A percentile compares a stretch with the other conserved stretches of the same genome.
These are phyloP conservation scores for Platerodrilus igneus DNA, from an alignment of 2,888 invertebrate species.

Conservation along the genomic window DNA sequence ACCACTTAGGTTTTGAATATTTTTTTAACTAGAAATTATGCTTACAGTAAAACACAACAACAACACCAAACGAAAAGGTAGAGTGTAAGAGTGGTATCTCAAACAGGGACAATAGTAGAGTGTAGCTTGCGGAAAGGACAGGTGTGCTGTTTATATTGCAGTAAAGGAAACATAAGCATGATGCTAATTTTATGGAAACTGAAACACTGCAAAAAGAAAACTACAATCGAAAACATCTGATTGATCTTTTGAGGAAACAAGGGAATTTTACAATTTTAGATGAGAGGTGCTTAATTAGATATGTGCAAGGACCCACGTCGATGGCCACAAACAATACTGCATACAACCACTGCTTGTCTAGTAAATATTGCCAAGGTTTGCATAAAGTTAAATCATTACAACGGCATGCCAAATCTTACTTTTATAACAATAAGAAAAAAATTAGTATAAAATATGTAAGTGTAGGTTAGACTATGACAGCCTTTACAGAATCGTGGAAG, in stretches of 20 bases:
- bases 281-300: conserved; percentile 23
- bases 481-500: too few relatives aligned
- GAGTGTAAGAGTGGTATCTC: too few relatives aligned
- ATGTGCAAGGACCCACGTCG: conserved; percentile 24
- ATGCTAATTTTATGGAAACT: conserved; percentile 22
- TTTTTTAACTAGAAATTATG: too few relatives aligned
- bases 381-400: conserved; percentile 18
- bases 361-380: conserved; percentile 26
- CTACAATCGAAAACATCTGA: conserved; percentile 17
- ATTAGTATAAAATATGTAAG: conserved; percentile 15
- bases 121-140: conserved; percentile 18
- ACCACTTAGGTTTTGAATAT: too few relatives aligned
- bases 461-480: conserved; percentile 10
- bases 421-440: conserved; percentile 7
- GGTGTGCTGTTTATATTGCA: conserved; percentile 22
- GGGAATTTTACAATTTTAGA: conserved; percentile 23
- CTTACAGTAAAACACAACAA: too few relatives aligned
- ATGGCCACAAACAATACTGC: conserved; percentile 2
- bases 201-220: conserved; percentile 18
- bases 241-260: conserved; percentile 23
- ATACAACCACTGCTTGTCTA: conserved; percentile 17
- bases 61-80: too few relatives aligned
- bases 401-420: conserved; percentile 21
- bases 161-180: conserved; percentile 21
- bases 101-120: too few relatives aligned